Evolutionary conservation across 2,888 invertebrate genomes (phyloP), one percentile per base, ranked within the genome.

Genomic region (Embidobia sp.): DNA sequence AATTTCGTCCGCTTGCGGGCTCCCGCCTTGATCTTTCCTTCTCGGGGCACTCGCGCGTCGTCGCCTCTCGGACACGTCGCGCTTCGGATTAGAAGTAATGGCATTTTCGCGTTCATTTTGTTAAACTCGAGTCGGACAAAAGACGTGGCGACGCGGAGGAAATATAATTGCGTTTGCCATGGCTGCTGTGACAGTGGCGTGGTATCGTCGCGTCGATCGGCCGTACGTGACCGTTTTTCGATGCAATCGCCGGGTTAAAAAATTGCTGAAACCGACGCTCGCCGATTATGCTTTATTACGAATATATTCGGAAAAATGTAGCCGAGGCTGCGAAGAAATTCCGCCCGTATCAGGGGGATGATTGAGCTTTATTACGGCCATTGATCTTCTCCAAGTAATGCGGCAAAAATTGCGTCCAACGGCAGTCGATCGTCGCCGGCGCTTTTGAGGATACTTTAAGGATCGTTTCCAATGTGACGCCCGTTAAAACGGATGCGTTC

Each of bases 61-160:
- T 57, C 37, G 37, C 13, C 8, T 10, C 5, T 33, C 13, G 8
- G 35, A 44, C 27, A 16, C 37, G 66, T 66, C 67, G 51, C 37
- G 42, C 53, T 72, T 63, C 18, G 72, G 53, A 55, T 72, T 72
- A 72, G 49, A 19, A 46, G 63, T 72, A 72, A 72, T 72, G 59
- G 63, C 72, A 72, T 72, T 72, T 72, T 72, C 66, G 37, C 64
- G 73, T 74, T 74, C 48, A 72, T 63, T 74, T 59, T 66, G 73
- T 66, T 51, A 59, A 66, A 74, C 66, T 57, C 59, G 64, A 49
- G 73, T 51, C 59, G 59, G 73, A 74, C 73, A 74, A 74, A 74
- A 74, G 73, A 74, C 66, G 35, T 53, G 64, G 19, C 66, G 44
- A 35, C 35, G 44, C 51, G 19, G 13, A 46, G 66, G 22, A 74